Base-by-base conservation (phyloP, 2,113 vertebrate species). In the Alosa alosa region DNA sequence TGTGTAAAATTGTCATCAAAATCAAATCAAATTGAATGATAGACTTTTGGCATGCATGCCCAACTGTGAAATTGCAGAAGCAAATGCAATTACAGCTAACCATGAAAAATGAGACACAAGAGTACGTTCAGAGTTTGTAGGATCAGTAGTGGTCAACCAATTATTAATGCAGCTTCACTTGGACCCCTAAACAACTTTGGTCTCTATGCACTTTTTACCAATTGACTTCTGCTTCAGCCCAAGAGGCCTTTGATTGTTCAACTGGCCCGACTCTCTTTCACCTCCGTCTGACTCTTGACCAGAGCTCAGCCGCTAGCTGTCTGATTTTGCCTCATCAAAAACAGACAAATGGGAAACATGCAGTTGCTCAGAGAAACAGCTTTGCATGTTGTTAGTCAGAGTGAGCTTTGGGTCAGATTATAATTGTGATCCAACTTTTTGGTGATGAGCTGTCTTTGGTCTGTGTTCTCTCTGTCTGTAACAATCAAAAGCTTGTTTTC, bases 291-390 rank as follows among this genome's bases (percentile, higher is more conserved):
- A 22, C 55, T 60, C 47, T 49, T 18, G 11, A 60, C 55, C 18
- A 22, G 55, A 60, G 55, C 55, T 20, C 20, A 6, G 18, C 55
- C 20, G 7, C 55, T 60, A 22, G 50, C 50, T 86, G 15, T 36
- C 55, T 39, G 50, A 85, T 88, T 86, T 83, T 22, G 18, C 22
- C 84, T 85, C 47, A 36, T 85, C 82, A 84, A 84, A 84, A 49
- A 46, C 60, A 84, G 82, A 49, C 83, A 84, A 81, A 68, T 49
- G 4, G 15, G 17, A 36, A 57, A 82, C 84, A 81, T 6, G 47
- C 83, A 83, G 60, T 46, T 85, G 44, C 46, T 45, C 15, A 75
- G 55, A 87, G 64, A 72, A 0, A 72, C 64, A 11, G 25, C 6
- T 2, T 15, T 13, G 64, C 31, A 72, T 36, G 64, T 72, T 11